Evolutionary conservation across 2,888 invertebrate species (phyloP), one percentile per base, ranked within the genome.

Genomic region (Lithophane socia): DNA sequence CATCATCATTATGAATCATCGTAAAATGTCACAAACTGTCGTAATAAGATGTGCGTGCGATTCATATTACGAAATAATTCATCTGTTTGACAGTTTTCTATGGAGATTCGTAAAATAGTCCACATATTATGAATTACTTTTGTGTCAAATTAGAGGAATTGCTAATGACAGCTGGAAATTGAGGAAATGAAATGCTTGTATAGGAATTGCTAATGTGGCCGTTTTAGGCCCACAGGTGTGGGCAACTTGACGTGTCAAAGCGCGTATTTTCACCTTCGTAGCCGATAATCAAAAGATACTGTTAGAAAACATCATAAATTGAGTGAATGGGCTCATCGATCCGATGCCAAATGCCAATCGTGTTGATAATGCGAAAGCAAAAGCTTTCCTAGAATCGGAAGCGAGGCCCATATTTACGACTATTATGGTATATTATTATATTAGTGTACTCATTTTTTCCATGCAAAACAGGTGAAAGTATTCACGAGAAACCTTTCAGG

Each of bases 381-480:
- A 29, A 21, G 3, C 24, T 54, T 83, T 83, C 71, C 9, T 52
- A 63, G 83, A 80, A 80, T 77, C 18, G 44, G 61, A 71, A 83
- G 16, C 60, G 65, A 49, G 37, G 37, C 49, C 66, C 71, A n/a
- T 64, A n/a, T 18, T 44, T 54, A 66, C 49, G 24, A 52, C 16
- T 82, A 66, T 56, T 82, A 70, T 12, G 37, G 58, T 21, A 18
- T 44, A 44, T 66, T 63, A 69, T 69, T 24, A 64, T 44, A 16
- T n/a, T 60, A 65, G 18, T 64, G 69, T 42, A 54, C 5, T 37
- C 9, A n/a, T 52, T 24, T n/a, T n/a, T 79, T 67, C 13, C 13
- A 61, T 47, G 58, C 37, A 49, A 65, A 73, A 61, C 37, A 24
- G 24, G 37, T 24, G 56, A 80, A 54, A 37, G 18, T 47, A 37